These are phyloP conservation scores for Florisuga fusca DNA, from an alignment of 2,797 vertebrate species.

Conservation along the genomic window DNA sequence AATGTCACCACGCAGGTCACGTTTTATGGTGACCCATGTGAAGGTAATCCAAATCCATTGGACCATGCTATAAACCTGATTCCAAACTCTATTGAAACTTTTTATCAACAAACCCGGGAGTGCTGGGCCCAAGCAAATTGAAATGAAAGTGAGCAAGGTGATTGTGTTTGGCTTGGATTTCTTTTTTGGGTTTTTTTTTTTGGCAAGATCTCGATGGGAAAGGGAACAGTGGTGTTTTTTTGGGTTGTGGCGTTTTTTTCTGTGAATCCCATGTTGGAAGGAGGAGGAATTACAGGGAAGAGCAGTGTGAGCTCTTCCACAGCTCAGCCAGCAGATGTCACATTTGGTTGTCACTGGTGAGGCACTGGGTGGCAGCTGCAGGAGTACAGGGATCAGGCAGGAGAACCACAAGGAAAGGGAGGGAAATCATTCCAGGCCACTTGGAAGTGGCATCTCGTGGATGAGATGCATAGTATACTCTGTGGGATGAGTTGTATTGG, in stretches of 20 bases:
- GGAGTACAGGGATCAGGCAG: rapidly evolving
- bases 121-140: rapidly evolving
- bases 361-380: background rate
- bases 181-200: background rate
- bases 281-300: background rate
- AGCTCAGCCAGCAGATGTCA: constrained; percentile 69
- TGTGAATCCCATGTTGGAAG: background rate
- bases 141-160: rapidly evolving
- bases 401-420: background rate
- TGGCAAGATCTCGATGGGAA: background rate
- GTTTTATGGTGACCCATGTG: background rate
- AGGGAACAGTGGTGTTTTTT: background rate
- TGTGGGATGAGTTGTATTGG: rapidly evolving
- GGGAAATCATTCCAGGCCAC: rapidly evolving
- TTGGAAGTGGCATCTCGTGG: rapidly evolving
- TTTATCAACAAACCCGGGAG: background rate
- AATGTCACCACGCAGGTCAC: background rate
- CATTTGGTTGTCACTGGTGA: constrained; percentile 8
- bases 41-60: background rate
- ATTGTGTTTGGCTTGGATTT: too few relatives aligned
- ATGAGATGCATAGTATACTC: rapidly evolving
- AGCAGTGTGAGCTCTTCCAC: background rate
- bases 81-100: background rate
- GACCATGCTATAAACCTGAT: background rate
- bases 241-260: too few relatives aligned